Evolutionary conservation across 2,113 vertebrate species (phyloP), one percentile per base, ranked within the genome.

Genomic region (Dipodomys stephensi): DNA sequence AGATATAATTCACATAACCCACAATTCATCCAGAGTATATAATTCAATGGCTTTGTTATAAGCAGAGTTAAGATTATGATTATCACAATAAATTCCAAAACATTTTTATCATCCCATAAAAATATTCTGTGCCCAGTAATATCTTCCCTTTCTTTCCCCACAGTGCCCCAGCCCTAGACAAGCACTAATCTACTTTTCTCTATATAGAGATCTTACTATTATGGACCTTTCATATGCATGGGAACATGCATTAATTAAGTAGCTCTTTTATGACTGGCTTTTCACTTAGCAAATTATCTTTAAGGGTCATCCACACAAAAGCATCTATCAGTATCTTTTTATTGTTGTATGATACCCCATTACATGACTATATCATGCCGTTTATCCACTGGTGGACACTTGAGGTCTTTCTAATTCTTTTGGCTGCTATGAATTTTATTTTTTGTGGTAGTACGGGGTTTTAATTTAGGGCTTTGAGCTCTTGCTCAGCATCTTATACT

Each of bases 51-150:
- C 2, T 76, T 92, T 80, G 68, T 32, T 64, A 57, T 20, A 83
- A 62, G 82, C 32, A 78, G 16, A 88, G 32, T 77, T 86, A 86
- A 57, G 27, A 83, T 69, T 68, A 64, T 72, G 71, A 80, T 87
- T 73, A 79, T 71, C 30, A 68, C 23, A 77, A 62, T 2, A 2
- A 64, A 69, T 44, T 71, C n/a, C 39, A 77, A 32, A 83, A 76
- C 35, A 86, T 46, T 87, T 87, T 77, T 57, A 87, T 72, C 13
- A 88, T 16, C 4, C 27, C 1, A 3, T 15, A 76, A 72, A 78
- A 53, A 91, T 88, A 94, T 25, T 28, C 39, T 27, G 12, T 62
- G 27, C 15, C 39, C 73, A 83, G 28, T 32, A 94, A 25, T 27
- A 23, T 88, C 57, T 87, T 39, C 28, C 22, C 15, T 69, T 15